Base-by-base conservation (phyloP, 2,797 vertebrate genomes). In the Syngnathus rostellatus region DNA sequence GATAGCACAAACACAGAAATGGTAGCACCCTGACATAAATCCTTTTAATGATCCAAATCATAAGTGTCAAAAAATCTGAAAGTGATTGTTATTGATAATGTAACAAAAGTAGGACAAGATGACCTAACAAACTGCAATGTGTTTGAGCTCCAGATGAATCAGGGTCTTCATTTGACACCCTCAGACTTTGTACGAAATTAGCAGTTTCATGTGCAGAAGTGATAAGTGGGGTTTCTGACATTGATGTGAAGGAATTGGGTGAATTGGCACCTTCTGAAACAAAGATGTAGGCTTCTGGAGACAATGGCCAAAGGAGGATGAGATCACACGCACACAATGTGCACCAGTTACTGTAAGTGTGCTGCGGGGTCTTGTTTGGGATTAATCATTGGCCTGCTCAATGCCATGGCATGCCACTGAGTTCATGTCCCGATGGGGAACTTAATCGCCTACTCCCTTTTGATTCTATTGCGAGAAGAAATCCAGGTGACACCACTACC, bases 401-500 rank as follows among this genome's bases (percentile, higher is more conserved):
- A 78, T 85, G 83, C 79, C 71, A 68, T 59, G 79, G 80, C 85
- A 85, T 82, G 77, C 73, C 76, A 66, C 75, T 69, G 80, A 81
- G 81, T 85, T 77, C 73, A 74, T 85, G 77, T 77, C 79, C 81
- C 83, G 82, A 85, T 81, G 59, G 79, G 75, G 78, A 86, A 82
- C 75, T 85, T 88, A 86, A 90, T 88, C 86, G 88, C 86, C 85
- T 87, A 79, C 70, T 70, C 79, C 80, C 77, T 81, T 87, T 82
- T 71, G 54, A 86, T 86, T 77, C 71, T 73, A 77, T 67, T 68
- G 69, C 55, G 57, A 81, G 76, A 69, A 78, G 75, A 70, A 85
- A 75, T 72, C 76, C 72, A 76, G 77, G 75, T 88, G 87, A 88
- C 88, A 88, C 74, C 31, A 64, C 79, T 78, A 83, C 64, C 72